Evolutionary conservation across 2,113 vertebrate species (phyloP).

Genomic region (Pholis gunnellus): DNA sequence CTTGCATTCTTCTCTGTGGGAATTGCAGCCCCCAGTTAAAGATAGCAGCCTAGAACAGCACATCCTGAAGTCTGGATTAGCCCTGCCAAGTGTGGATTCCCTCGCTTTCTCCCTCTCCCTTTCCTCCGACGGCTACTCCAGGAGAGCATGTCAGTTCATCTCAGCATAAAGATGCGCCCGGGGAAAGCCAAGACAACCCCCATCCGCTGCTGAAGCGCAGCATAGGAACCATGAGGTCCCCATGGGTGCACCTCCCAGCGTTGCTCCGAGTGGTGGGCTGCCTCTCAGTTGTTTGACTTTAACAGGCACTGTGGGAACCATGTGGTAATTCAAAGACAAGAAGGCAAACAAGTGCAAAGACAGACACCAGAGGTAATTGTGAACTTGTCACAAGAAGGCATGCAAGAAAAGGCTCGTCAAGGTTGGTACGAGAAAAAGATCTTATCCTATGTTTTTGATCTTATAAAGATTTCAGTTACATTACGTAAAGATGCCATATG

Average conservation of each 20-base stretch:
- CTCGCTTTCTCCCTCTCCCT: constrained; percentile 12
- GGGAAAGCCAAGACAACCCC: constrained; percentile 27
- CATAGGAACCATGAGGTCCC: constrained; percentile 4
- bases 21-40: constrained; percentile 65
- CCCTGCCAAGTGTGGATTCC: constrained; percentile 52
- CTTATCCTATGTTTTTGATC: neutral
- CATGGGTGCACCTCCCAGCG: constrained; percentile 31
- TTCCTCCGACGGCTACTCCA: constrained; percentile 18
- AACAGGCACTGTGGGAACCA: constrained; percentile 17
- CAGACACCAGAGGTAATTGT: constrained; percentile 22
- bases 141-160: constrained; percentile 64
- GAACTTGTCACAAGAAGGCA: constrained; percentile 15
- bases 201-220: constrained; percentile 16
- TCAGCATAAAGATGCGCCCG: constrained; percentile 36
- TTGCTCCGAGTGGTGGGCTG: constrained; percentile 17
- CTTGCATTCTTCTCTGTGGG: constrained; percentile 56
- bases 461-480: neutral
- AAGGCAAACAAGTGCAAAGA: constrained; percentile 39
- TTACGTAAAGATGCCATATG: neutral
- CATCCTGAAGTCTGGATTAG: constrained; percentile 67
- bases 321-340: constrained; percentile 44
- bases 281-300: constrained; percentile 12
- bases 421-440: neutral
- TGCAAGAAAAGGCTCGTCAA: neutral
- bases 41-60: constrained; percentile 54